Conservation (phyloP, 2,113 vertebrate genomes). For the Mus pahari region DNA sequence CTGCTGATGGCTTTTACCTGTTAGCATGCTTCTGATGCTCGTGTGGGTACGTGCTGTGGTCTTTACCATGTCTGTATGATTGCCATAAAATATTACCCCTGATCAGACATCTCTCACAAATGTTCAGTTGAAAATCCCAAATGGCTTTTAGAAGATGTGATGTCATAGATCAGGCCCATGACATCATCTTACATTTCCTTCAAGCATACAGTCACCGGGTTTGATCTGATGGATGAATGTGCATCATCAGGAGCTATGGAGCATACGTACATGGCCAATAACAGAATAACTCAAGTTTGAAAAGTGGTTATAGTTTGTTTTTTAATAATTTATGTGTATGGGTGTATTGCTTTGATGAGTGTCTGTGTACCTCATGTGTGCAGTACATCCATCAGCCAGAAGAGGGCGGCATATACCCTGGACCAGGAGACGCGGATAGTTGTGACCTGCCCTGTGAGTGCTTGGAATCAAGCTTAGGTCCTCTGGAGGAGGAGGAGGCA, state of each 20-base stretch:
- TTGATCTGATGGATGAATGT: background rate
- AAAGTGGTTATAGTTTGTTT: background rate
- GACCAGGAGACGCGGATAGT: background rate
- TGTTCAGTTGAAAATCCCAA: background rate
- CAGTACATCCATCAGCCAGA: background rate
- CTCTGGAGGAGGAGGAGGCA: background rate
- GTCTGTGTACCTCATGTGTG: background rate
- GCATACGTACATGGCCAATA: background rate
- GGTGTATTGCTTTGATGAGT: background rate
- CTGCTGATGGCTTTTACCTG: no score
- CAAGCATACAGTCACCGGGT: background rate
- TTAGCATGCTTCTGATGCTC: no score
- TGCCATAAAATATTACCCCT: background rate
- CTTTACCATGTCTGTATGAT: background rate
- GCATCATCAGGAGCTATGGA: background rate
- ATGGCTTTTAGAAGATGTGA: background rate
- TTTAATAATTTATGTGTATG: background rate
- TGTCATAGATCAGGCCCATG: background rate
- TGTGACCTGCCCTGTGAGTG: background rate
- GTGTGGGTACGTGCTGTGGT: background rate
- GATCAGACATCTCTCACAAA: background rate
- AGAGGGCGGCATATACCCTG: background rate
- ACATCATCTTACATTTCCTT: background rate
- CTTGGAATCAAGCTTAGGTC: background rate
- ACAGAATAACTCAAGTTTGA: background rate